Conservation (phyloP, 1,140 invertebrate genomes). For the Calephelis nemesis region DNA sequence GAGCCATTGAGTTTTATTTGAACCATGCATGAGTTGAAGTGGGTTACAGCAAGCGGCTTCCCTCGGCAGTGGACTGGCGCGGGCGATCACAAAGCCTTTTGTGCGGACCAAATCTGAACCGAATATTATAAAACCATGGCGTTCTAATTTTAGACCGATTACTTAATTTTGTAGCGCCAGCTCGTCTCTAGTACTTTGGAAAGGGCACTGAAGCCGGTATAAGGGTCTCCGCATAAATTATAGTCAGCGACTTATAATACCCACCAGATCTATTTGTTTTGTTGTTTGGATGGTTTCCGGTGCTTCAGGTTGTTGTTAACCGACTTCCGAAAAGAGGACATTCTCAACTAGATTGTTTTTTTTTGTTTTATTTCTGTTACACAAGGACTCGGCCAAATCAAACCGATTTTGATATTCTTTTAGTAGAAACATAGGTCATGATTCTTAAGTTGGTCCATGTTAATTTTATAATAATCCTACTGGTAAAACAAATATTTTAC, state of each 20-base stretch:
- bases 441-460: too few species aligned
- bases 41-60: not conserved
- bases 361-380: too few species aligned
- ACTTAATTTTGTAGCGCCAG: conserved; percentile 14
- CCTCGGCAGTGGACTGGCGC: not conserved
- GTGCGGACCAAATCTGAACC: conserved; percentile 8
- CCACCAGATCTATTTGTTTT: conserved; percentile 13
- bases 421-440: too few species aligned
- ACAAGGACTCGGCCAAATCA: too few species aligned
- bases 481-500: too few species aligned
- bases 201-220: conserved; percentile 3
- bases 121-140: conserved; percentile 15
- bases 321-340: too few species aligned
- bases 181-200: conserved; percentile 7
- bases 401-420: too few species aligned
- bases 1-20: not conserved
- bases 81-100: not conserved
- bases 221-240: conserved; percentile 24
- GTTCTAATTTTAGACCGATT: conserved; percentile 12
- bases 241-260: conserved; percentile 27
- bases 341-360: too few species aligned
- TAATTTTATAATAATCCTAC: too few species aligned
- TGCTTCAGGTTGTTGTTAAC: not conserved
- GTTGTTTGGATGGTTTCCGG: not conserved
- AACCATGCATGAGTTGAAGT: conserved; percentile 3